phyloP scores from a whole-genome alignment of 2,888 invertebrate species.

The Vanessa cardui region DNA sequence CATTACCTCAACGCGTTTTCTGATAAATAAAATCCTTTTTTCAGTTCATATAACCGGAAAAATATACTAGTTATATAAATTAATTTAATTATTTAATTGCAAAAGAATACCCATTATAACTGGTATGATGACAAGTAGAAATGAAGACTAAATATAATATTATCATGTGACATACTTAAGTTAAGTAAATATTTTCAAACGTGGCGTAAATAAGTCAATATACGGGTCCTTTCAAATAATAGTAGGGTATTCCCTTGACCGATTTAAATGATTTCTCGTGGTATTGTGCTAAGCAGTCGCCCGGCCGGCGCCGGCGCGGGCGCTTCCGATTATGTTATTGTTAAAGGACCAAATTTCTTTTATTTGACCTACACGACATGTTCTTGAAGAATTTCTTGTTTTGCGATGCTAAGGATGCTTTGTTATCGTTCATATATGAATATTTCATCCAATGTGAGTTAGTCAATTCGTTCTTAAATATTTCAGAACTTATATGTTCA shows the following conservation, averaged over 20 bases:
- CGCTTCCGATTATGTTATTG: constrained; percentile 78
- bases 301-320: constrained; percentile 66
- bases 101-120: neutral
- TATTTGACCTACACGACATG: constrained; percentile 75
- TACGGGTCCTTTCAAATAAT: constrained; percentile 13
- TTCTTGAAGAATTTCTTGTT: constrained; percentile 59
- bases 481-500: no score
- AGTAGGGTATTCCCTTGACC: constrained; percentile 35
- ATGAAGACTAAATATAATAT: neutral
- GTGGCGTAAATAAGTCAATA: constrained; percentile 3
- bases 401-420: constrained; percentile 49
- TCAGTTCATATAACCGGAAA: neutral
- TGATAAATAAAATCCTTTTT: no score
- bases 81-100: no score
- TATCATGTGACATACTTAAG: neutral
- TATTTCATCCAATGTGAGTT: neutral
- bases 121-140: neutral
- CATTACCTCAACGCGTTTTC: no score
- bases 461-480: neutral
- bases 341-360: constrained; percentile 72
- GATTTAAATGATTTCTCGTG: constrained; percentile 62
- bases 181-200: constrained; percentile 1
- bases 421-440: neutral
- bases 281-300: constrained; percentile 60
- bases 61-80: neutral